Percentiles rank a stretch among this genome's conserved stretches.
phyloP scores from a whole-genome alignment of 2,113 vertebrate species.

The Carlito syrichta region DNA sequence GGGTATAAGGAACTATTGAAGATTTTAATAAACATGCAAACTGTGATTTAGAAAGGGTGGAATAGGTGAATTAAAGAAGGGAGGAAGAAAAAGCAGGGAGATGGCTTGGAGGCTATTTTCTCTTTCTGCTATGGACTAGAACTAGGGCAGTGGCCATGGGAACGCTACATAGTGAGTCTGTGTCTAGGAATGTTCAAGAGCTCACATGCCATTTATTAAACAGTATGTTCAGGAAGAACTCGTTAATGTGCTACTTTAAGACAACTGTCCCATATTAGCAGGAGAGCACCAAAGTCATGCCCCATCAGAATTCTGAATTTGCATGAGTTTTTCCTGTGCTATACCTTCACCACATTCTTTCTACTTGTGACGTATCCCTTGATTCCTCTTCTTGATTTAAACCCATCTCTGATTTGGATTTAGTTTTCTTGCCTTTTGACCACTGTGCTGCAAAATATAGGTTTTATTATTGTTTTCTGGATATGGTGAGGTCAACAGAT shows the following conservation, averaged over 20 bases:
- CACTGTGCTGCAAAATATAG: background rate
- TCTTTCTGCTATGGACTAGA: background rate
- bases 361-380: background rate
- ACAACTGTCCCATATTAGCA: background rate
- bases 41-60: background rate
- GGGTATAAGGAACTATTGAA: background rate
- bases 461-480: background rate
- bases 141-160: background rate
- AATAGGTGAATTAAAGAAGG: background rate
- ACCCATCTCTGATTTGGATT: background rate
- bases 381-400: background rate
- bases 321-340: background rate
- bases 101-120: slow-evolving; percentile 18
- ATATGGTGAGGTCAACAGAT: background rate
- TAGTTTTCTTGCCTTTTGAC: background rate
- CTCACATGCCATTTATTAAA: background rate
- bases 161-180: background rate
- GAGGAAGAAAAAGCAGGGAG: background rate
- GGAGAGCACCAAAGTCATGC: background rate
- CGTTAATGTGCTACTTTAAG: background rate
- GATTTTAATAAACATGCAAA: background rate
- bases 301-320: background rate
- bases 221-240: background rate
- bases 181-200: slow-evolving; percentile 27
- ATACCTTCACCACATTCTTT: background rate